Evolutionary conservation across 1,140 invertebrate genomes (phyloP), one percentile per base, ranked within the genome.

Genomic region (Cydia fagiglandana): DNA sequence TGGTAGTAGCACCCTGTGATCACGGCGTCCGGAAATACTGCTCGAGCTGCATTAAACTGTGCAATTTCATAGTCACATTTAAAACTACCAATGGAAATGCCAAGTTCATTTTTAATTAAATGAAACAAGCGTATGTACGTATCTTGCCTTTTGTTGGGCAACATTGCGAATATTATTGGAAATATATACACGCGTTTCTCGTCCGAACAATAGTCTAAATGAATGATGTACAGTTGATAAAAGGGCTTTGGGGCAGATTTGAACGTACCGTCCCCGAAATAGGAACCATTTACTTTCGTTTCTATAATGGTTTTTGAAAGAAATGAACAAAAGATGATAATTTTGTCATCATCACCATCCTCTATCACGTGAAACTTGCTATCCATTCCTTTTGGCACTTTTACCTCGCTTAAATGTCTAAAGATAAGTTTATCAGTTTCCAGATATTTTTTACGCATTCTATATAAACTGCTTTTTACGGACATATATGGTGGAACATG

Each of bases 11-110:
- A 75, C 73, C 73, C 73, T 61, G 73, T 61, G 20, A 75, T 64
- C 20, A 28, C 28, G 20, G 53, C 47, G 15, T 53, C 30, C 28
- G 30, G 41, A 75, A 50, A 75, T 61, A 75, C 47, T 28, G 15
- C n/a, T 53, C 30, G 50, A 56, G 53, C 45, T n/a, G 50, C 73
- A 61, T 75, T 61, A 53, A 75, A 56, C 20, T 30, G 50, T 20
- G 34, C 73, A 34, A 75, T 61, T 75, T 75, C 73, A 30, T 75
- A 75, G 56, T 75, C 73, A 75, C 50, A 61, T 61, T 75, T 75
- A 61, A 74, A 56, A 20, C 17, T 41, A 53, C 15, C n/a, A 12
- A 74, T 50, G 20, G 47, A 20, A 50, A 74, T 17, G 13, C 50
- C 17, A 15, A 74, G 45, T 56, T 74, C 24, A 56, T 53, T 56